Evolutionary conservation across 2,888 invertebrate species (phyloP), one percentile per base, ranked within the genome.

Genomic region (Drosophila neutralis): DNA sequence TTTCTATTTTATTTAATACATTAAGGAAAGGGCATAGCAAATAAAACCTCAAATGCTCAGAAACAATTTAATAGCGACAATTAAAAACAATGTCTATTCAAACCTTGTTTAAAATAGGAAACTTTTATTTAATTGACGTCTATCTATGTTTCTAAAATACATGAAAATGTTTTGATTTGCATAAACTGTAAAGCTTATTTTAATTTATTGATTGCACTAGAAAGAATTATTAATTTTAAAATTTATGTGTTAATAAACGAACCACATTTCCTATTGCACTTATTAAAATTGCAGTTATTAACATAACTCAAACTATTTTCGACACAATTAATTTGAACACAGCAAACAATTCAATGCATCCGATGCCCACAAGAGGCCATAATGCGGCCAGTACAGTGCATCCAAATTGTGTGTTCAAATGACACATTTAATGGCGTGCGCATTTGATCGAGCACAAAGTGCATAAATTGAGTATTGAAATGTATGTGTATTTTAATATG

Each of bases 401-500:
- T 33, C 24, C n/a, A 15, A 57, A 21, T 42, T 69, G 29, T 58
- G 45, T 67, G 24, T 45, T 54, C 11, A 21, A 24, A 38, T 57
- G 69, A 56, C 69, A 63, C 56, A 71, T 45, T 69, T 64, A 71
- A 71, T 72, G 63, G 58, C 36, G 63, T 52, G 13, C 36, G 54
- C 27, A 56, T 38, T 56, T 29, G 27, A 27, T 31, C 29, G 27
- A 51, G 60, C 51, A 64, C 70, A 74, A 67, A 72, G 59, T 71
- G 72, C 53, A 71, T 69, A 63, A 63, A 68, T 74, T 78, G 61
- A 45, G 11, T 59, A 59, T 68, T 59, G 53, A 78, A 82, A 73
- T 74, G 73, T 56, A 8, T 74, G 73, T 38, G 38, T 60, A 73
- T 75, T 82, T 80, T 68, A 84, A 80, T 73, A 78, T 71, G 80